A percentile compares a stretch with the other conserved stretches of the same genome.
Evolutionary conservation across 2,888 invertebrate genomes (phyloP).

Genomic region (Pristionchus japonicus): DNA sequence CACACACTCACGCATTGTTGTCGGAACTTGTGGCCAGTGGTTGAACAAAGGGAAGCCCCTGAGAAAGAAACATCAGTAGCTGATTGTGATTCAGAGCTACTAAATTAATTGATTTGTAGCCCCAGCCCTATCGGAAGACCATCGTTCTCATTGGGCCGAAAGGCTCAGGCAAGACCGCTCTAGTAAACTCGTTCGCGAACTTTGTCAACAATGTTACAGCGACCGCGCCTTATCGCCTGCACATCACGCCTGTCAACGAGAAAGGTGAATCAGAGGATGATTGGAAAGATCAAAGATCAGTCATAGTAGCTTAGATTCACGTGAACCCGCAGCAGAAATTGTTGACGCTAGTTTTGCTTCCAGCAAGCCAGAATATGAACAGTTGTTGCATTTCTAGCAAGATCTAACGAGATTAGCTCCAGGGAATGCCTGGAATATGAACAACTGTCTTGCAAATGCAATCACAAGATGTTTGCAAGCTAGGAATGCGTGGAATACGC

Average conservation of each 20-base stretch:
- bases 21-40: too few species aligned
- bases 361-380: neutral
- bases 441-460: too few species aligned
- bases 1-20: neutral
- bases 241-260: constrained; percentile 47
- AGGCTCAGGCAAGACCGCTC: constrained; percentile 43
- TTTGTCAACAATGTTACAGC: constrained; percentile 42
- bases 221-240: constrained; percentile 41
- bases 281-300: neutral
- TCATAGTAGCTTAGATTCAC: neutral
- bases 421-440: neutral
- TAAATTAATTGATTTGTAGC: constrained; percentile 4
- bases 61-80: neutral
- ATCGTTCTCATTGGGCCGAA: constrained; percentile 39
- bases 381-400: neutral
- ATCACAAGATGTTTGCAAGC: neutral
- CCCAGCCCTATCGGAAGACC: constrained; percentile 35
- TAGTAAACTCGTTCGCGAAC: constrained; percentile 48
- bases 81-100: too few species aligned
- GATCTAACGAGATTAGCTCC: neutral
- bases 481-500: neutral
- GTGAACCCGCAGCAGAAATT: neutral
- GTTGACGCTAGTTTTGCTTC: neutral
- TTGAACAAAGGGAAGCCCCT: neutral
- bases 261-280: neutral